Evolutionary conservation across 2,797 vertebrate genomes (phyloP).

Genomic region (Anguilla pacifica): DNA sequence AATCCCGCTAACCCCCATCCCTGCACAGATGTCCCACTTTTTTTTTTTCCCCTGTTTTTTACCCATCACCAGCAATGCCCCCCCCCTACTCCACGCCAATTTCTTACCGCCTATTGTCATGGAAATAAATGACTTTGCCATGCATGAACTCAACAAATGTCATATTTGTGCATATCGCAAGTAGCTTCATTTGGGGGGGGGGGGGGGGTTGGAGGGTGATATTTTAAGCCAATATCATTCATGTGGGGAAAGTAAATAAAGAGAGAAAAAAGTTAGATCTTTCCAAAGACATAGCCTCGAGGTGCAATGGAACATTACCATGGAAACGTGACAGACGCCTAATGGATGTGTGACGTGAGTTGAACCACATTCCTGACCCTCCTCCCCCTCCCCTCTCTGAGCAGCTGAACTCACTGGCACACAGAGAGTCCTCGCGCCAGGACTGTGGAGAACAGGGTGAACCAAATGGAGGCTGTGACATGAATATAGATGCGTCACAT

Average conservation of each 20-base stretch:
- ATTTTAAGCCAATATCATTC: background rate
- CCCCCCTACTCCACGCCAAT: slow-evolving; percentile 30
- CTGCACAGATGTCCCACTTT: slow-evolving; percentile 51
- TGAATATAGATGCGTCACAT: background rate
- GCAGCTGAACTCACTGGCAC: slow-evolving; percentile 9
- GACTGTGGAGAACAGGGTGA: background rate
- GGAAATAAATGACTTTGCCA: slow-evolving; percentile 67
- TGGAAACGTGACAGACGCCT: background rate
- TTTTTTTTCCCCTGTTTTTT: slow-evolving; percentile 57
- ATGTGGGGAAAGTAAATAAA: background rate
- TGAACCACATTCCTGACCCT: background rate
- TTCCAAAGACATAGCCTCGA: background rate
- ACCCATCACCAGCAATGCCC: slow-evolving; percentile 64
- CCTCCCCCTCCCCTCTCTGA: background rate
- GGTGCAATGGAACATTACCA: background rate
- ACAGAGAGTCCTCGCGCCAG: background rate
- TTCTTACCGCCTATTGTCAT: slow-evolving; percentile 69
- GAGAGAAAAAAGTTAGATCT: background rate
- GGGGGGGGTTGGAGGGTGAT: background rate
- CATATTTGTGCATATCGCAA: slow-evolving; percentile 11
- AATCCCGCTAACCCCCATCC: slow-evolving; percentile 37
- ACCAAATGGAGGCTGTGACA: background rate
- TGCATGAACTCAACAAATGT: slow-evolving; percentile 47
- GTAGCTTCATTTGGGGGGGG: background rate
- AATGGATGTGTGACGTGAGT: background rate